These are phyloP conservation scores for Epinephelus moara DNA, from an alignment of 2,113 vertebrate species.

Conservation along the genomic window DNA sequence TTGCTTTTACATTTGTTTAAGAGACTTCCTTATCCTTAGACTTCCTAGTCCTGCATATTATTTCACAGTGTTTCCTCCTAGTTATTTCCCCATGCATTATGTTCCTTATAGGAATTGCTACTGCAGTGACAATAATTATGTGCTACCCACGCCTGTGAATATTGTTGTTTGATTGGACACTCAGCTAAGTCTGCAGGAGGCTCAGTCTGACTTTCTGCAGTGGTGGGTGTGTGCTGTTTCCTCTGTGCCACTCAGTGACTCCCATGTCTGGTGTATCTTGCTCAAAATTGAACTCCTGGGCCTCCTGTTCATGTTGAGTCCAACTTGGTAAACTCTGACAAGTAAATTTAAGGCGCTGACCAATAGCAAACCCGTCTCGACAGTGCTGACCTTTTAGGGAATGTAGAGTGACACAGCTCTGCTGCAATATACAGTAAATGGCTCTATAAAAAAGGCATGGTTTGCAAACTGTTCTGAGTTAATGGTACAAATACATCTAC, in stretches of 20 bases:
- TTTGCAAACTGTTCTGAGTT: neutral
- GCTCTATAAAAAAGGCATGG: neutral
- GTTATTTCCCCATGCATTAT: constrained; percentile 9
- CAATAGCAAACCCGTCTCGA: constrained; percentile 28
- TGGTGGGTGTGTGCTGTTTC: constrained; percentile 6
- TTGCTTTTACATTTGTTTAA: neutral
- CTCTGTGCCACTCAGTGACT: neutral
- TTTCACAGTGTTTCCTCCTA: neutral
- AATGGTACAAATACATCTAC: neutral
- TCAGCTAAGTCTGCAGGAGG: neutral
- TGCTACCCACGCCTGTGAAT: constrained; percentile 10
- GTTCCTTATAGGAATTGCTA: neutral
- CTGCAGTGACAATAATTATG: constrained; percentile 26
- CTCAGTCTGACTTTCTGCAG: neutral
- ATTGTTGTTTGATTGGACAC: neutral
- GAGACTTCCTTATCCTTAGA: neutral
- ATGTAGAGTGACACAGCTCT: constrained; percentile 10
- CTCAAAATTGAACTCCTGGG: constrained; percentile 27
- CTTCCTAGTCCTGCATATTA: neutral
- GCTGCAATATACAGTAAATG: neutral
- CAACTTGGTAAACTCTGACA: constrained; percentile 45
- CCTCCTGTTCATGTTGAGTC: constrained; percentile 21
- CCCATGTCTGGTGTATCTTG: neutral
- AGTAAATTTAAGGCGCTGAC: constrained; percentile 28
- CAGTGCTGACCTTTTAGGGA: constrained; percentile 45